These are phyloP conservation scores for Torymus auratus DNA, from an alignment of 2,888 invertebrate species.

Conservation along the genomic window DNA sequence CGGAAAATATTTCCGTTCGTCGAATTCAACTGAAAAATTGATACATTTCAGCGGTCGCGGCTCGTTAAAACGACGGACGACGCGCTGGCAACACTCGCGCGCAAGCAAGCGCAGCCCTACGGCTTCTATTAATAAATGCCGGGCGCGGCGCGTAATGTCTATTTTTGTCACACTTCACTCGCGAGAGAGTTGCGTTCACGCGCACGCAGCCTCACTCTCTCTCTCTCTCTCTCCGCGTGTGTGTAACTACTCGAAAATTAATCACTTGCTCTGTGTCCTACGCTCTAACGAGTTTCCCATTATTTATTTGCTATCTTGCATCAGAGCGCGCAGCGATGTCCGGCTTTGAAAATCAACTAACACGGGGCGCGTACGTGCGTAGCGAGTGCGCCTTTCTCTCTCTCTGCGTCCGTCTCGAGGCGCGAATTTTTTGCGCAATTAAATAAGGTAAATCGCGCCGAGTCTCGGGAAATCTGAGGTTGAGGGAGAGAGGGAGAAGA, in stretches of 20 bases:
- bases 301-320: conserved; percentile 59
- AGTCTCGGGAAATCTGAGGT: not conserved
- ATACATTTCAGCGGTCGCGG: conserved; percentile 71
- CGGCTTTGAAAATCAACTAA: conserved; percentile 48
- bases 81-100: conserved; percentile 63
- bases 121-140: conserved; percentile 69
- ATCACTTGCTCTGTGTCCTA: conserved; percentile 66
- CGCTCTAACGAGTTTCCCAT: conserved; percentile 64
- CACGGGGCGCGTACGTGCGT: not conserved
- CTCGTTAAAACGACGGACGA: conserved; percentile 73
- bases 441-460: conserved; percentile 19
- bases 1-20: conserved; percentile 64
- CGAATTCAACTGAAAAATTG: conserved; percentile 70
- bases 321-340: conserved; percentile 47
- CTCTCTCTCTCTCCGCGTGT: conserved; percentile 47
- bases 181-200: not conserved
- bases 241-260: conserved; percentile 72
- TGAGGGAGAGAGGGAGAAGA: not conserved
- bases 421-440: conserved; percentile 22
- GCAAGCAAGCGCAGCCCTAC: conserved; percentile 56
- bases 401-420: not conserved
- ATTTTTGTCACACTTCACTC: conserved; percentile 64
- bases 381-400: not conserved
- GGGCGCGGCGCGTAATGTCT: conserved; percentile 58
- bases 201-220: conserved; percentile 30